Evolutionary conservation across 2,888 invertebrate genomes (phyloP), one percentile per base, ranked within the genome.

Genomic region (Drosophila affinis): DNA sequence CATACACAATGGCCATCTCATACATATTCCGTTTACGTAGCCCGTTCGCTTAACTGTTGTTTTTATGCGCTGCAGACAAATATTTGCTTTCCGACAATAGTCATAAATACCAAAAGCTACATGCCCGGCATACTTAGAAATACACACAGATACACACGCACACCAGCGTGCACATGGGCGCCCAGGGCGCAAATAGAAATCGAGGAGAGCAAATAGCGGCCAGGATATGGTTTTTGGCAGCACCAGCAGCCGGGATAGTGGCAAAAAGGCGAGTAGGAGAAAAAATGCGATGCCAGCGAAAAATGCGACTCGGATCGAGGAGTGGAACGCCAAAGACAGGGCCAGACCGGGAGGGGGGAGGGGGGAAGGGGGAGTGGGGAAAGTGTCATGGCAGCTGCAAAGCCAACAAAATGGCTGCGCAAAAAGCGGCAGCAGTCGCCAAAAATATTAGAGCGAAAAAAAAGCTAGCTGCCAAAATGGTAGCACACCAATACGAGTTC

Each of bases 71-170:
- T 91, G 91, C 91, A 91, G 91, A 91, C 91, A 91, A 91, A 91
- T 91, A 91, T 91, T 91, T 91, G 91, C 91, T 91, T 91, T 91
- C 91, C 91, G 91, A 90, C 90, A 90, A 91, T 88, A 91, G 91
- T 91, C 91, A 91, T 91, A 91, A 91, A 91, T 91, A 91, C 91
- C 90, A 91, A 91, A 90, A 90, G 91, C 90, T 91, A 90, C 90
- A 90, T 91, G 90, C 87, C 85, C 91, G 83, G 91, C 88, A 90
- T 90, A 90, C 89, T 90, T 90, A 87, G 89, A 88, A 87, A 81
- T 78, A 86, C 74, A 72, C 79, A 78, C 77, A 77, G 69, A 69
- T 61, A 70, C 56, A 34, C 27, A 65, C 60, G 56, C 47, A 62
- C 47, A 72, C 59, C 57, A 52, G 58, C 57, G 57, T 60, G 56